Evolutionary conservation across 2,888 invertebrate genomes (phyloP), one percentile per base, ranked within the genome.

Genomic region (Melinaea marsaeus): DNA sequence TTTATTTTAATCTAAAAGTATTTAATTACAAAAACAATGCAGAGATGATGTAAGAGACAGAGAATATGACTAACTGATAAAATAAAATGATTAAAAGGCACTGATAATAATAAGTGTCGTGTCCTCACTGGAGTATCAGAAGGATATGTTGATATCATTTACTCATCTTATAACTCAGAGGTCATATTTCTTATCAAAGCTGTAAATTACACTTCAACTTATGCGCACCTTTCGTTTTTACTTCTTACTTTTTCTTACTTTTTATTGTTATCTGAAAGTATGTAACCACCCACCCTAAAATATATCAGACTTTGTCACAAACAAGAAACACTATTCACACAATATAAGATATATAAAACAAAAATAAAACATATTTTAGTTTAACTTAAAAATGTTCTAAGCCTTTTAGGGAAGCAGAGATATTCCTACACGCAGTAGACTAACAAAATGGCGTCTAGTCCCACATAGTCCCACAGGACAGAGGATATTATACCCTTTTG

Each of bases 191-290:
- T n/a, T n/a, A n/a, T n/a, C n/a, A n/a, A n/a, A n/a, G n/a, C 61
- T 22, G 57, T 61, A 61, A 61, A 57, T 61, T 51, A 61, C 57
- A 5, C 57, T 57, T 32, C 42, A 61, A 42, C 48, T 61, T 54
- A 37, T 48, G 61, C 42, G 37, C 42, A 42, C 61, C 51, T 51
- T 51, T 51, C 32, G 32, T 51, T 32, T 51, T 51, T 2, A 42
- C 32, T 32, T 4, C 51, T 32, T 32, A 11, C 7, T 2, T 51
- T 51, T 32, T 51, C 9, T 3, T 11, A 9, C 42, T 9, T 32
- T 32, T 32, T 32, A 32, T 51, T 51, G 51, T 32, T 51, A 9
- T 9, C 51, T 51, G 32, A 11, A 7, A 42, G 42, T 42, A 42
- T 42, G 42, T 9, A n/a, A n/a, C n/a, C n/a, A 42, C 9, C 2